Conservation (phyloP, 2,888 invertebrate genomes). For the Miltochrista miniata region DNA sequence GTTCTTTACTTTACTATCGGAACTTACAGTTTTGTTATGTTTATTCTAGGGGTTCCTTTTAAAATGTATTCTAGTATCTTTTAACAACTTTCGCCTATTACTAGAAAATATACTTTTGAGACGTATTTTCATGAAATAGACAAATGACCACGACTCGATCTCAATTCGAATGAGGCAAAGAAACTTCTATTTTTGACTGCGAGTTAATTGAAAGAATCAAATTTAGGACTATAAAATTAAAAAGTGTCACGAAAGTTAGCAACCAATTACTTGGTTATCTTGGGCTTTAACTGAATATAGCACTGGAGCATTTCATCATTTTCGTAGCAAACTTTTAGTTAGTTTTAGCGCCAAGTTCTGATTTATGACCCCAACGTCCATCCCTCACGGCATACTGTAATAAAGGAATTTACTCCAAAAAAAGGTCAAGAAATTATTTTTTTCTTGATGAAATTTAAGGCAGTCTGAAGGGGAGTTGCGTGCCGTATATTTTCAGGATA, state of each 20-base stretch:
- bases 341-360: conserved; percentile 75
- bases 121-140: too few species aligned
- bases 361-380: conserved; percentile 67
- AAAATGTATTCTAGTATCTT: too few species aligned
- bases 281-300: conserved; percentile 76
- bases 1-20: not conserved
- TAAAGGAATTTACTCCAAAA: conserved; percentile 64
- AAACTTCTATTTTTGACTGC: too few species aligned
- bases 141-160: too few species aligned
- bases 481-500: conserved; percentile 37
- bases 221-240: too few species aligned
- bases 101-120: too few species aligned
- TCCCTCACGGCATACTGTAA: conserved; percentile 63
- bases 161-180: too few species aligned
- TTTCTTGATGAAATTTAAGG: conserved; percentile 53
- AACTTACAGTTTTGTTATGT: not conserved
- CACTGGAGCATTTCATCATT: conserved; percentile 73
- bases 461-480: conserved; percentile 35
- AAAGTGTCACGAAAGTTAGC: conserved; percentile 25
- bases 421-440: conserved; percentile 65
- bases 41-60: not conserved
- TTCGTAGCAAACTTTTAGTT: conserved; percentile 74
- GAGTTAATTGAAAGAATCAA: too few species aligned
- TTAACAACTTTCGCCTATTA: too few species aligned
- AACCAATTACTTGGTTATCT: conserved; percentile 75